Base-by-base conservation (phyloP, 2,113 vertebrate genomes). In the Lampris megalopsis region DNA sequence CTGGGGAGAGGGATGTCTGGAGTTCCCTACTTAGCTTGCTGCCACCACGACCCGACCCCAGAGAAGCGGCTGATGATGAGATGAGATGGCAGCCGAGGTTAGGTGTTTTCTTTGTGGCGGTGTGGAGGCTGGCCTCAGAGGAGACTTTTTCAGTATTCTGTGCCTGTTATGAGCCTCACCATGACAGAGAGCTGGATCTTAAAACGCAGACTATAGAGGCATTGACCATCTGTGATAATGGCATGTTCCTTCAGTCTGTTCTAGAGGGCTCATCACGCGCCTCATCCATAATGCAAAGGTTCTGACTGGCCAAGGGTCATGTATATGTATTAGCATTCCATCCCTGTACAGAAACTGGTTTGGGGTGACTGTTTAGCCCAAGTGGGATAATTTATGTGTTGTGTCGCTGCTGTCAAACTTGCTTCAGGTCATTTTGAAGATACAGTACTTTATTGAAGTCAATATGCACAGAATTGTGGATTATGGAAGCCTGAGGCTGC, bases 361-460 rank as follows among this genome's bases (percentile, higher is more conserved):
- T 67, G 9, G 8, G 77, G 69, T 74, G 48, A 68, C 69, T 63
- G 63, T 66, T 50, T 47, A 59, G 43, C 68, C 68, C 62, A 65
- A 53, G 62, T n/a, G 4, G 50, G 50, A 48, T 73, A 63, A 11
- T 9, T 47, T 67, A 24, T 58, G 38, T 43, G 69, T 80, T 56
- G 35, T 48, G 71, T 45, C 52, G 47, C 56, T 52, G 5, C 11
- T 41, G 24, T 75, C 43, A 24, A 3, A n/a, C 62, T 24, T 65
- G 38, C 69, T 63, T 35, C 58, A 49, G 68, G 64, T 11, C 41
- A 48, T 45, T 81, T 53, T 9, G n/a, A 53, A 43, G 52, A 69
- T 57, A 24, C 24, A 24, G 24, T 24, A 11, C 24, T 1, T 53
- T 62, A 6, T 37, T 40, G 64, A 66, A 38, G 43, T 68, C 35